phyloP scores from a whole-genome alignment of 2,888 invertebrate genomes.

The Mimachlamys varia region DNA sequence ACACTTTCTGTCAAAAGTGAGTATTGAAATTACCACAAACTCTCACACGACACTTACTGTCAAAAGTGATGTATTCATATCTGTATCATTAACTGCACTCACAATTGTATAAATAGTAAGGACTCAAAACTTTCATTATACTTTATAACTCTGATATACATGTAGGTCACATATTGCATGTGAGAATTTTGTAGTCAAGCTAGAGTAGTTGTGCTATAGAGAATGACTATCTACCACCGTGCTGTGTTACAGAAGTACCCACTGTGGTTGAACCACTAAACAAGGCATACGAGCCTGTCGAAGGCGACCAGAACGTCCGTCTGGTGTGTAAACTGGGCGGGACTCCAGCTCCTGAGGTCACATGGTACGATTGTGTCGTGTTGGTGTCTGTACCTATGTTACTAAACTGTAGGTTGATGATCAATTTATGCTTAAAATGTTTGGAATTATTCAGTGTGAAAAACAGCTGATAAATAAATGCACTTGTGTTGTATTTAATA shows the following conservation, averaged over 20 bases:
- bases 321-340: neutral
- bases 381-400: neutral
- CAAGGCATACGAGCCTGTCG: slow-evolving; percentile 19
- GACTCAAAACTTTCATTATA: too few species aligned
- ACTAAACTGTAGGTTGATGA: too few species aligned
- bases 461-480: too few species aligned
- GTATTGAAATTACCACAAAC: neutral
- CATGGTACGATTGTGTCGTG: slow-evolving; percentile 7
- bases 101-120: too few species aligned
- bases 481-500: too few species aligned
- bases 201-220: too few species aligned
- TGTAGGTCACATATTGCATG: too few species aligned
- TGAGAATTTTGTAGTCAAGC: too few species aligned
- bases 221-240: neutral
- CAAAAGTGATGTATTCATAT: slow-evolving; percentile 27
- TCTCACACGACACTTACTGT: neutral
- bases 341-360: slow-evolving; percentile 2
- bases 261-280: neutral
- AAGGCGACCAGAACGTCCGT: neutral
- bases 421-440: too few species aligned
- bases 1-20: neutral
- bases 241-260: neutral
- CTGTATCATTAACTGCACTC: too few species aligned
- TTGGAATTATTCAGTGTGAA: too few species aligned
- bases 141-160: too few species aligned